Percentiles rank a stretch among this genome's conserved stretches.
Evolutionary conservation across 2,888 invertebrate species (phyloP).

Genomic region (Halocaridina rubra): DNA sequence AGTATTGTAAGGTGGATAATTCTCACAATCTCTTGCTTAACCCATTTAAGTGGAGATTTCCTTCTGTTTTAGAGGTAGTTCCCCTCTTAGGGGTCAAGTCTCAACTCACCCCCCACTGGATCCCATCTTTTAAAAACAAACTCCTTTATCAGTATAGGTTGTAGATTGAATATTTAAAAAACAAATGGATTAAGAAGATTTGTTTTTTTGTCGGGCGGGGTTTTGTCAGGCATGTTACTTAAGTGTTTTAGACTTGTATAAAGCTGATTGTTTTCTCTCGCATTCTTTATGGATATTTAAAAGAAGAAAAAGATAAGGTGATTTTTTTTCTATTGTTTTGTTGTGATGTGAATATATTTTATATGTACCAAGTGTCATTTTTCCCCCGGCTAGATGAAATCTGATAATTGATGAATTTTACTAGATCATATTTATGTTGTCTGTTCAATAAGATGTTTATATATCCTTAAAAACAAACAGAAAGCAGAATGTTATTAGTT

Average conservation of each 20-base stretch:
- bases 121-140: neutral
- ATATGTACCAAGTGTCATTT: conserved; percentile 42
- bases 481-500: conserved; percentile 51
- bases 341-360: conserved; percentile 51
- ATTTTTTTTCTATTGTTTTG: conserved; percentile 52
- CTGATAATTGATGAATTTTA: no score
- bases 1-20: no score
- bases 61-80: no score
- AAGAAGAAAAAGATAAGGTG: no score
- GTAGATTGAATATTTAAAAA: conserved; percentile 18
- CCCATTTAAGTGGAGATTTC: no score
- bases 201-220: conserved; percentile 32
- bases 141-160: conserved; percentile 12
- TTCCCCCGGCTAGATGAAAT: conserved; percentile 40
- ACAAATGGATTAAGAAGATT: no score
- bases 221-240: conserved; percentile 19
- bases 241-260: conserved; percentile 45
- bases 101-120: neutral
- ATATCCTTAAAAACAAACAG: no score
- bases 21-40: no score
- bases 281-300: conserved; percentile 36
- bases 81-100: neutral
- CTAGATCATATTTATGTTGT: conserved; percentile 52
- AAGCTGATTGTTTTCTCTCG: conserved; percentile 45
- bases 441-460: conserved; percentile 51